These are phyloP conservation scores for Chlamydotis undulata DNA, from an alignment of 2,113 vertebrate genomes.

Conservation along the genomic window DNA sequence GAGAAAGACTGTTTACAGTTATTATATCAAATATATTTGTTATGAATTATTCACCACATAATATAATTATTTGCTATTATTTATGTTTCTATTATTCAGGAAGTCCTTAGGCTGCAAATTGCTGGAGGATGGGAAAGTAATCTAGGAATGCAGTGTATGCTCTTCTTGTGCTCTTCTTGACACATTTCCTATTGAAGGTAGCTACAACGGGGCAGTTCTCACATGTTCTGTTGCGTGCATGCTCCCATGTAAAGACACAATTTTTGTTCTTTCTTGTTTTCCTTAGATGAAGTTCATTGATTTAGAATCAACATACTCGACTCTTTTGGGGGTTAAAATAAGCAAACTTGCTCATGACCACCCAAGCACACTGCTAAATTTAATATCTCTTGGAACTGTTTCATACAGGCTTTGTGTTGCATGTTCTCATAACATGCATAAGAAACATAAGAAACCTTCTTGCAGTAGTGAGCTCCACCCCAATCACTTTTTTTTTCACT, in stretches of 20 bases:
- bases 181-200: neutral
- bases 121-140: neutral
- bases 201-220: neutral
- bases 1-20: neutral
- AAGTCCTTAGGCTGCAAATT: neutral
- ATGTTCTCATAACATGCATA: too few relatives aligned
- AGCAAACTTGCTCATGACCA: neutral
- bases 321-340: neutral
- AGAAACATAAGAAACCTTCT: too few relatives aligned
- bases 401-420: neutral
- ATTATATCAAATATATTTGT: neutral
- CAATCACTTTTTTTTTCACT: neutral
- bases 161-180: neutral
- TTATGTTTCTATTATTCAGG: neutral
- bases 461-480: neutral
- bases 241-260: neutral
- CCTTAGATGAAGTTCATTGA: neutral
- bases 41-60: neutral
- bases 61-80: conserved; percentile 3
- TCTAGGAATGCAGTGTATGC: neutral
- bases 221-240: neutral
- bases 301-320: neutral
- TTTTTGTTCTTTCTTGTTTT: neutral
- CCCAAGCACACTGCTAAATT: neutral
- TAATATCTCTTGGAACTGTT: neutral